These are phyloP conservation scores for Beris chalybata DNA, from an alignment of 2,888 invertebrate genomes.

Conservation along the genomic window DNA sequence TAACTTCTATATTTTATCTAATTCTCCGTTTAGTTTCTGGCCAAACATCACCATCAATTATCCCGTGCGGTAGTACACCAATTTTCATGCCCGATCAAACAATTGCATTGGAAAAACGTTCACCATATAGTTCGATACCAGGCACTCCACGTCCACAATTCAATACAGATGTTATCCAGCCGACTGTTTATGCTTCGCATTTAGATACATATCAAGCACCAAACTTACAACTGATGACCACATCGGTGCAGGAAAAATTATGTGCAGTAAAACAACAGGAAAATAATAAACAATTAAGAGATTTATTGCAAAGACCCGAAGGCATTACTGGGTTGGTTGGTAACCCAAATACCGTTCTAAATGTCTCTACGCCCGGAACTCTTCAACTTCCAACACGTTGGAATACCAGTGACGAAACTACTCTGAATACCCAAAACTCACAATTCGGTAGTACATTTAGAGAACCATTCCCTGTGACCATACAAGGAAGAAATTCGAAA, in stretches of 20 bases:
- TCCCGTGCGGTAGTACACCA: conserved; percentile 38
- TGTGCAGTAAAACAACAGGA: conserved; percentile 47
- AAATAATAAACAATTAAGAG: conserved; percentile 75
- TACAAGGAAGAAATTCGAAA: conserved; percentile 39
- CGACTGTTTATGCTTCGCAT: conserved; percentile 45
- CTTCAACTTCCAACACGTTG: conserved; percentile 22
- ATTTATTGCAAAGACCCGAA: conserved; percentile 77
- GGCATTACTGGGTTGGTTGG: conserved; percentile 46
- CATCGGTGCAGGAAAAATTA: conserved; percentile 27
- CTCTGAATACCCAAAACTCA: conserved; percentile 13
- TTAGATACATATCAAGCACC: conserved; percentile 54
- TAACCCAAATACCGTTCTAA: conserved; percentile 18
- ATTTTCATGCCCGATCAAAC: conserved; percentile 22
- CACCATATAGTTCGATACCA: conserved; percentile 50
- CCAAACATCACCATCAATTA: conserved; percentile 57
- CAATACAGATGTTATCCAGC: conserved; percentile 52
- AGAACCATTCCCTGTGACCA: conserved; percentile 35
- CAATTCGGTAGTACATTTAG: conserved; percentile 29
- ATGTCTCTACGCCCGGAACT: conserved; percentile 4
- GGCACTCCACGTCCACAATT: conserved; percentile 61
- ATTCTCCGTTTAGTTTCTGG: conserved; percentile 43
- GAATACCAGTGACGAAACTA: conserved; percentile 10
- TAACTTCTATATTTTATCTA: conserved; percentile 37
- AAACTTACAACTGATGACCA: conserved; percentile 10
- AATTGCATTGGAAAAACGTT: conserved; percentile 22